A percentile compares a stretch with the other conserved stretches of the same genome.
phyloP scores from a whole-genome alignment of 1,140 invertebrate species.

The Melanaphis sacchari region DNA sequence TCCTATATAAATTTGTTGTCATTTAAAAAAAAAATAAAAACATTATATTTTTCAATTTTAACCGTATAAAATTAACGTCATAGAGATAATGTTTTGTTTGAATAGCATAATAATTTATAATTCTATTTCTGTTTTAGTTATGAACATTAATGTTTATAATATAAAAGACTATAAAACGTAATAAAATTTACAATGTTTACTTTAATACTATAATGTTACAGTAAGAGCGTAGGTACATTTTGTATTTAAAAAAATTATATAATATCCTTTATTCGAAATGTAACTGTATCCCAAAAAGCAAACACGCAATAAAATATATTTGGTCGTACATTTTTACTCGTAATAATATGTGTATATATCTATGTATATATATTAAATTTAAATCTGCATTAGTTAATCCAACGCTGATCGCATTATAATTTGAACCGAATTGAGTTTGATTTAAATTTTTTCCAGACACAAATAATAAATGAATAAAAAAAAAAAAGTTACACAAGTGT shows the following conservation, averaged over 20 bases:
- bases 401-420: neutral
- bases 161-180: constrained; percentile 16
- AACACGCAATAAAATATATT: no score
- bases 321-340: neutral
- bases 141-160: constrained; percentile 25
- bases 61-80: neutral
- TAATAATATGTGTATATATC: neutral
- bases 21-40: neutral
- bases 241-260: neutral
- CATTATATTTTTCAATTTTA: neutral
- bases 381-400: neutral
- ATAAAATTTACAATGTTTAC: constrained; percentile 45
- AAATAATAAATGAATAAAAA: neutral
- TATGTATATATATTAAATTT: neutral
- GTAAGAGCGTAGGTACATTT: neutral
- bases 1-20: neutral
- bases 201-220: neutral
- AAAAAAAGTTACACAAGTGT: neutral
- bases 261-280: neutral
- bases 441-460: neutral
- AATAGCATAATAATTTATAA: neutral
- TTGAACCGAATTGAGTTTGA: neutral
- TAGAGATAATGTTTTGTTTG: neutral
- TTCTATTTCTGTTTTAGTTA: neutral
- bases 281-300: neutral